phyloP scores from a whole-genome alignment of 2,888 invertebrate species.

The Scaptomyza polygonia region DNA sequence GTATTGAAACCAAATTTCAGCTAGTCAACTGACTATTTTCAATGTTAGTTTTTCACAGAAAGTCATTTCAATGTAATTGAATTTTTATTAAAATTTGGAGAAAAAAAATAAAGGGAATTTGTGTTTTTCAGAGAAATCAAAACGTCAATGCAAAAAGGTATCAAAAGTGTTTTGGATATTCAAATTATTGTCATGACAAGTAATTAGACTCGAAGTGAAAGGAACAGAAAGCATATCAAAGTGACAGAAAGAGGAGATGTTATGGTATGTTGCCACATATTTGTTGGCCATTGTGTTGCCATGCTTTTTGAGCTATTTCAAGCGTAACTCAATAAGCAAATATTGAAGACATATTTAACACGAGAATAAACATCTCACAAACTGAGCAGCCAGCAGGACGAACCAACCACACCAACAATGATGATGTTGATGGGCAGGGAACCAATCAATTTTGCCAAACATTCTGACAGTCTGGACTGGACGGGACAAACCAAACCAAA shows the following conservation, averaged over 20 bases:
- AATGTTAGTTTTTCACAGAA: neutral
- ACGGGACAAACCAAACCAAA: neutral
- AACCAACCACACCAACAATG: constrained; percentile 3
- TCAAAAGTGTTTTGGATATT: constrained; percentile 23
- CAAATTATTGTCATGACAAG: constrained; percentile 72
- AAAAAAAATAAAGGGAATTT: neutral
- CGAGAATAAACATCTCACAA: constrained; percentile 25
- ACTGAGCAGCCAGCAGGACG: constrained; percentile 24
- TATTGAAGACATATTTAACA: constrained; percentile 57
- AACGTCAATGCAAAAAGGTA: neutral
- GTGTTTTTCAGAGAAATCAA: constrained; percentile 4
- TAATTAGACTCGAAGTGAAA: constrained; percentile 57
- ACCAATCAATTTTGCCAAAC: constrained; percentile 37
- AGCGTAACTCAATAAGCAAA: constrained; percentile 72
- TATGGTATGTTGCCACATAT: neutral
- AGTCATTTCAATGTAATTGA: constrained; percentile 14
- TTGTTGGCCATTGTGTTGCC: constrained; percentile 13
- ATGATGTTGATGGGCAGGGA: neutral
- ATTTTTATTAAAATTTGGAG: neutral
- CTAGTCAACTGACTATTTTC: neutral
- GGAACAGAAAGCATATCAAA: constrained; percentile 24
- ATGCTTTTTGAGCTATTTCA: constrained; percentile 52
- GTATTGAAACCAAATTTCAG: neutral
- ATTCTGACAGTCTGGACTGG: neutral
- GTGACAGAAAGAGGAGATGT: neutral